A percentile compares a stretch with the other conserved stretches of the same genome.
Evolutionary conservation across 2,888 invertebrate genomes (phyloP).

Genomic region (Pyrgus malvae): DNA sequence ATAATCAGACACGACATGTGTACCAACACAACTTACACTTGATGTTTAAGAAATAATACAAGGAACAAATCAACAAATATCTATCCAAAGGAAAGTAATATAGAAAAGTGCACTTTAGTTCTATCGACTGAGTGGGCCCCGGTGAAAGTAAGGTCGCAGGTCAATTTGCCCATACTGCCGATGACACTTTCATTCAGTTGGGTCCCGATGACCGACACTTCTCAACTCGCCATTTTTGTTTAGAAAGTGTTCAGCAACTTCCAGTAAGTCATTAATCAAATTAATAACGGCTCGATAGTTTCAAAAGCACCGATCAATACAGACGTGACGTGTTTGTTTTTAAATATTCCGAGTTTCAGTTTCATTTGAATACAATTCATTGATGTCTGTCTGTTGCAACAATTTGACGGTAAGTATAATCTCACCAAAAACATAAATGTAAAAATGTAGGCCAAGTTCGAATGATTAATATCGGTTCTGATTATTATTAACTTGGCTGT

Average conservation of each 20-base stretch:
- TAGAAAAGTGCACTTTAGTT: background rate
- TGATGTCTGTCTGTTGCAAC: background rate
- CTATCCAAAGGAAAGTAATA: background rate
- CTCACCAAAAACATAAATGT: too few species aligned
- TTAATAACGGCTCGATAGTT: slow-evolving; percentile 23
- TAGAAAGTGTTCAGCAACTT: slow-evolving; percentile 24
- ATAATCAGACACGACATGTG: too few species aligned
- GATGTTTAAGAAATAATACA: too few species aligned
- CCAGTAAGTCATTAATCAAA: slow-evolving; percentile 26
- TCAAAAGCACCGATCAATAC: slow-evolving; percentile 22
- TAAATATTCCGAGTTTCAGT: background rate
- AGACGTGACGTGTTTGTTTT: slow-evolving; percentile 14
- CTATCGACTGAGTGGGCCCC: slow-evolving; percentile 5
- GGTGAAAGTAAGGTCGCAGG: slow-evolving; percentile 16
- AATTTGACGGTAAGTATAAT: too few species aligned
- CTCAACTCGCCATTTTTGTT: slow-evolving; percentile 20
- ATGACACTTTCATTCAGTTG: slow-evolving; percentile 18
- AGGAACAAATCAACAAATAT: background rate
- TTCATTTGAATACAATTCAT: background rate
- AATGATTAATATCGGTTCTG: too few species aligned
- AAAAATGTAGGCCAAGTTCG: too few species aligned
- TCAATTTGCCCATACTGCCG: slow-evolving; percentile 8
- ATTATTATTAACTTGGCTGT: too few species aligned
- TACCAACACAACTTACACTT: too few species aligned
- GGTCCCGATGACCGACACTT: slow-evolving; percentile 8